Evolutionary conservation across 2,797 vertebrate species (phyloP).

Genomic region (Anabas testudineus): DNA sequence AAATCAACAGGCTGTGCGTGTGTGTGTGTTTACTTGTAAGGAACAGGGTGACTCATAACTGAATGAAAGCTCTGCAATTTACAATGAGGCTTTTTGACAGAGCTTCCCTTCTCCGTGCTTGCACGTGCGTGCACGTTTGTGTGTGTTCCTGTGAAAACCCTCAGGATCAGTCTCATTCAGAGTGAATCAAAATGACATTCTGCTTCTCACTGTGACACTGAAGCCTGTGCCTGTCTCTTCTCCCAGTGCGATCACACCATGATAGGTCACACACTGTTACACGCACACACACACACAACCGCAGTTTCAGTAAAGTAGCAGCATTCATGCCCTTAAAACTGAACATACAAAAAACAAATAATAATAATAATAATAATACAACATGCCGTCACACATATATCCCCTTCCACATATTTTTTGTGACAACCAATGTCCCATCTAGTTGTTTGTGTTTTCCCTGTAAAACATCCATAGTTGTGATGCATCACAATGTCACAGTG

Average conservation of each 20-base stretch:
- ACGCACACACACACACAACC: constrained; percentile 1
- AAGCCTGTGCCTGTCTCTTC: constrained; percentile 56
- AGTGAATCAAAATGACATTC: constrained; percentile 65
- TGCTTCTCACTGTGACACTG: constrained; percentile 51
- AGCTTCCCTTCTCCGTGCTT: constrained; percentile 20
- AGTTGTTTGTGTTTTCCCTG: constrained; percentile 16
- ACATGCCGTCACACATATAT: background rate
- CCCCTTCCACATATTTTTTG: constrained; percentile 14
- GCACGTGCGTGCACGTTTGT: background rate
- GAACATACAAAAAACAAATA: constrained; percentile 8
- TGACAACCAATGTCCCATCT: constrained; percentile 42
- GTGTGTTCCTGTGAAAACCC: constrained; percentile 38
- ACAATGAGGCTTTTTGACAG: constrained; percentile 42
- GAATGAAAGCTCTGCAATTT: constrained; percentile 59
- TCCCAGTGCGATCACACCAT: constrained; percentile 43
- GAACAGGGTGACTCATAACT: constrained; percentile 51
- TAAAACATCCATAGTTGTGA: constrained; percentile 13
- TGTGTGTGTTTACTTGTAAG: constrained; percentile 21
- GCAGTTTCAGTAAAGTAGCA: constrained; percentile 5
- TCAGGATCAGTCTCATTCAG: constrained; percentile 61
- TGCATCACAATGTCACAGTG: constrained; percentile 7
- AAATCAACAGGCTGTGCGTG: constrained; percentile 31
- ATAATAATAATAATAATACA: no score
- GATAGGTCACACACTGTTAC: constrained; percentile 35
- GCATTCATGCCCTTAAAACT: background rate